phyloP scores from a whole-genome alignment of 2,113 vertebrate species.

The Australoheros scitulus region DNA sequence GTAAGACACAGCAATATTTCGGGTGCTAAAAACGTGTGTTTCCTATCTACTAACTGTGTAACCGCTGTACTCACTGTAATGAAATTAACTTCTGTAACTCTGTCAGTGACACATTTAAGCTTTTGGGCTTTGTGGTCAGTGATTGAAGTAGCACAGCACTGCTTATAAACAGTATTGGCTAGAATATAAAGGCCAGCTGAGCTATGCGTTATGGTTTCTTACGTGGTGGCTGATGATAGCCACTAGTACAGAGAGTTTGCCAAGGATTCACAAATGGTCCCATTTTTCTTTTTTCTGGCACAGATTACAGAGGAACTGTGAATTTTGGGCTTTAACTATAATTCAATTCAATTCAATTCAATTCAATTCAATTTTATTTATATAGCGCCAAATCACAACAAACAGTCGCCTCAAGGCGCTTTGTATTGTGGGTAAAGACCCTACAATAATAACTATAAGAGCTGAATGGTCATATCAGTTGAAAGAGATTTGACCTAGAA shows the following conservation, averaged over 20 bases:
- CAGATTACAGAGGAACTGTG: conserved; percentile 60
- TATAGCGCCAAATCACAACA: too few relatives aligned
- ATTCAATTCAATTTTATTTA: too few relatives aligned
- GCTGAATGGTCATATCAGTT: conserved; percentile 1
- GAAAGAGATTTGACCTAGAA: not conserved
- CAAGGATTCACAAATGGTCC: conserved; percentile 66
- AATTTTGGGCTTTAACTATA: conserved; percentile 20
- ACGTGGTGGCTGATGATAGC: conserved; percentile 15
- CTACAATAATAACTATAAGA: conserved; percentile 24
- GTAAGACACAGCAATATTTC: not conserved
- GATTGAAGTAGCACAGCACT: not conserved
- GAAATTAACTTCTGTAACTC: not conserved
- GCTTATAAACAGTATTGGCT: not conserved
- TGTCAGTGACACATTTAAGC: not conserved
- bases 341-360: too few relatives aligned
- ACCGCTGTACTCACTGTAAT: not conserved
- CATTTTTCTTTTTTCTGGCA: conserved; percentile 46
- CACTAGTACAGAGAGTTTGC: conserved; percentile 26
- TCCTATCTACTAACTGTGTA: not conserved
- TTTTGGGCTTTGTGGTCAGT: not conserved
- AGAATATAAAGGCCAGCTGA: not conserved
- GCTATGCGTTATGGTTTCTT: conserved; percentile 5
- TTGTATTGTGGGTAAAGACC: too few relatives aligned
- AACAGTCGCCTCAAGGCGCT: too few relatives aligned
- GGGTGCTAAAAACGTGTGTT: not conserved